These are phyloP conservation scores for Calliopum simillimum DNA, from an alignment of 2,888 invertebrate species.

Conservation along the genomic window DNA sequence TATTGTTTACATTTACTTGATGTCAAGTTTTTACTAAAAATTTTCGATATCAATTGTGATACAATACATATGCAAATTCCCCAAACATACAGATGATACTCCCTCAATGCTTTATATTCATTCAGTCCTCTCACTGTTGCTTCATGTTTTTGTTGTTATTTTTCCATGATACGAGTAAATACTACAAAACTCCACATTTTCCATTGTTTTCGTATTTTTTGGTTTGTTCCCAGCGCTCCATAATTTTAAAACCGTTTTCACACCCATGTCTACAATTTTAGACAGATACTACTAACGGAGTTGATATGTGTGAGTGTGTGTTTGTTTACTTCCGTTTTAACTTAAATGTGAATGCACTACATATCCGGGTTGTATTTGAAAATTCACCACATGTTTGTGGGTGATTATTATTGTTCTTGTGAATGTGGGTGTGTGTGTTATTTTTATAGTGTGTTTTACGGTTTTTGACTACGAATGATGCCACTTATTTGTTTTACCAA, in stretches of 20 bases:
- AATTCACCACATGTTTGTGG: slow-evolving; percentile 33
- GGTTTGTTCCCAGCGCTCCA: too few relatives aligned
- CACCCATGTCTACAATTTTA: not conserved
- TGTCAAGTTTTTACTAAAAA: not conserved
- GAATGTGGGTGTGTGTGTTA: too few relatives aligned
- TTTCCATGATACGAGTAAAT: too few relatives aligned
- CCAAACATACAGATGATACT: slow-evolving; percentile 22
- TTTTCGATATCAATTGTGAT: slow-evolving; percentile 12
- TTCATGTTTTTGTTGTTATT: not conserved
- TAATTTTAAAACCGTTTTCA: not conserved
- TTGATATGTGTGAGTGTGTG: not conserved
- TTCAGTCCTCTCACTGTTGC: slow-evolving; percentile 15
- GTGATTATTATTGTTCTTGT: slow-evolving; percentile 28
- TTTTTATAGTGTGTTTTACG: slow-evolving; percentile 8
- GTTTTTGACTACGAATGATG: slow-evolving; percentile 16
- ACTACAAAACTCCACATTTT: not conserved
- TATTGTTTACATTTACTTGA: not conserved
- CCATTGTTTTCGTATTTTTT: slow-evolving; percentile 6
- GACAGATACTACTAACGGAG: not conserved
- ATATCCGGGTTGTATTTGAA: slow-evolving; percentile 5
- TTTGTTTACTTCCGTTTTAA: slow-evolving; percentile 7
- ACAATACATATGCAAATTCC: slow-evolving; percentile 18
- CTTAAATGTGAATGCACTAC: not conserved
- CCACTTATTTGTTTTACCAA: not conserved
- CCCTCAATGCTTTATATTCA: not conserved